Evolutionary conservation across 2,797 vertebrate genomes (phyloP), one percentile per base, ranked within the genome.

Genomic region (Alectoris magna): DNA sequence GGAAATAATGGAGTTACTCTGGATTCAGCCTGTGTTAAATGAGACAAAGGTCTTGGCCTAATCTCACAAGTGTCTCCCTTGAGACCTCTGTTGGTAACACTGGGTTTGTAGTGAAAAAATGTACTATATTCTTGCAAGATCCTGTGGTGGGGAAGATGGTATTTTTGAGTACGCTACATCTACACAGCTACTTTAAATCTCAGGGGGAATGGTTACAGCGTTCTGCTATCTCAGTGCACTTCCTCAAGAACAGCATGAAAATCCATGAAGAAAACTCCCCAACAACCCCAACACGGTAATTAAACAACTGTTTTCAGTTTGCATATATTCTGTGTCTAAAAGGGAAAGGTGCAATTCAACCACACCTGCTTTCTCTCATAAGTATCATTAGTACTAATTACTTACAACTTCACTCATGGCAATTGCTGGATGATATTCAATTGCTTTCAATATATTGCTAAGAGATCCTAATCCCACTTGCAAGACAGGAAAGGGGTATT

Each of bases 321-420:
- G 55, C 38, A n/a, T 34, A 17, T 53, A n/a, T 86, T 80, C 51
- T 64, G 69, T 82, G 41, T 46, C 63, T 87, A 2, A 53, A 87
- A 69, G 48, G 38, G 26, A 60, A 87, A 90, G 63, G 13, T 4
- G 5, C 72, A 75, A 97, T 90, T 94, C 88, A 96, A 76, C 91
- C 88, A 95, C 84, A 95, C 90, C 94, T 90, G 83, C 85, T 96
- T 95, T 93, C 79, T 56, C 91, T 97, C 90, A 34, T 81, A 90
- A 96, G 93, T 93, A 94, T 95, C 95, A 97, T 97, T 96, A 96
- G 88, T 79, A 93, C 77, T 95, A 97, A 98, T 94, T 96, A 95
- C 94, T 95, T 91, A 96, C 87, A 96, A 96, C 95, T 93, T 97
- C 95, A 96, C 92, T 93, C 78, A 88, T 86, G 92, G 92, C 91